phyloP scores from a whole-genome alignment of 2,797 vertebrate species.

The Phalloptychus januarius region DNA sequence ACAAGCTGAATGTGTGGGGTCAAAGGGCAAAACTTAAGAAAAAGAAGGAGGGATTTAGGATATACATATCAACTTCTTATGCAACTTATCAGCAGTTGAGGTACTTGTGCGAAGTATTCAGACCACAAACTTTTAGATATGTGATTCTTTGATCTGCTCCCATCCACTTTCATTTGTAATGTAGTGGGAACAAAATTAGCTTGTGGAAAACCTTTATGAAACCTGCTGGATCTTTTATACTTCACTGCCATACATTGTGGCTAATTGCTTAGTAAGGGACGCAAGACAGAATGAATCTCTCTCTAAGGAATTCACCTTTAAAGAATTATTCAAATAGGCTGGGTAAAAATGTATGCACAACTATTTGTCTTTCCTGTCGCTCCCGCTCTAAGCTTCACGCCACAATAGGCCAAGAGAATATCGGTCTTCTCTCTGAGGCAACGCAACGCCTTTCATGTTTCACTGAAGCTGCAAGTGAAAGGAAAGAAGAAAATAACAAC shows the following conservation, averaged over 20 bases:
- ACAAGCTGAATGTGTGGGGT: conserved; percentile 36
- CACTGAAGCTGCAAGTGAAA: conserved; percentile 67
- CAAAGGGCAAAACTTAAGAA: conserved; percentile 42
- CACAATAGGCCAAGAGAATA: conserved; percentile 68
- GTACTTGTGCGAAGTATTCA: neutral
- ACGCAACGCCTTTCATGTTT: conserved; percentile 67
- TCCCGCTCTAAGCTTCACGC: conserved; percentile 66
- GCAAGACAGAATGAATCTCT: conserved; percentile 49
- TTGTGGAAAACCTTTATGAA: conserved; percentile 16
- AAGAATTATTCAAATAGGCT: conserved; percentile 58
- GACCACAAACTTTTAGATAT: neutral
- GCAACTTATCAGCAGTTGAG: conserved; percentile 35
- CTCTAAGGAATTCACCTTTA: conserved; percentile 54
- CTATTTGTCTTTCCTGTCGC: conserved; percentile 70
- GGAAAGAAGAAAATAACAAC: neutral
- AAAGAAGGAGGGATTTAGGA: conserved; percentile 44
- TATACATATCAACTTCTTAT: conserved; percentile 50
- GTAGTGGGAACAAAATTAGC: neutral
- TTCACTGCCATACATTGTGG: conserved; percentile 23
- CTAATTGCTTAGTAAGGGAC: conserved; percentile 57
- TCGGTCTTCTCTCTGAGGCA: conserved; percentile 59
- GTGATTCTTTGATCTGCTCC: neutral
- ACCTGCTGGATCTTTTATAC: conserved; percentile 42
- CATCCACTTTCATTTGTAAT: neutral
- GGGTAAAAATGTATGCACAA: conserved; percentile 57